Base-by-base conservation (phyloP, 1,140 invertebrate species). In the Anastrepha ludens region DNA sequence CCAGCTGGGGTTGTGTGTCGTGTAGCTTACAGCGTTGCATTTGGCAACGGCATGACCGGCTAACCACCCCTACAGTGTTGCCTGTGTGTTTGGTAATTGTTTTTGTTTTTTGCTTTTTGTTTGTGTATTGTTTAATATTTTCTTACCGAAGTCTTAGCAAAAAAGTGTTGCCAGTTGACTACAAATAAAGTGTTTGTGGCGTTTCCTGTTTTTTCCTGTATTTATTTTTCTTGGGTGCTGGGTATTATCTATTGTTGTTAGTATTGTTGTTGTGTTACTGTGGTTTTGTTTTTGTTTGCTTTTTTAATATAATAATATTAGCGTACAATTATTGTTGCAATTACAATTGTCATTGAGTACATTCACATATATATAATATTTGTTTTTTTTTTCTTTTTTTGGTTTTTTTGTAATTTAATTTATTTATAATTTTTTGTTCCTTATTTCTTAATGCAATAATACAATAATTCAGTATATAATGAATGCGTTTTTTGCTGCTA, bases 281-380 rank as follows among this genome's bases (percentile, higher is more conserved):
- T 17, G 5, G 60, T 87, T 81, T 44, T 17, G 41, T 70, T 47
- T 74, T n/a, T 88, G 58, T 88, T 86, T 59, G 86, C 86, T 58
- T 74, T 74, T n/a, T 2, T 44, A 81, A 64, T 64, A 81, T 81
- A 87, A 87, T 67, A 65, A 86, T 86, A 86, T 90, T 91, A 92
- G 91, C 90, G 91, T 92, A 92, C 91, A 92, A 92, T 92, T 92
- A 92, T 92, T 92, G 91, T 92, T 92, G 91, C 91, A 92, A 92
- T 92, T 92, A 92, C 91, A 92, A 92, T 92, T 92, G 91, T 92
- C 91, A 81, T 91, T 91, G 91, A 92, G 91, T 92, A 92, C 91
- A 92, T 92, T 91, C 90, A 92, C 90, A 92, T 91, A 91, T 91
- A 92, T 81, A 81, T 81, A 87, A 88, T 65, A 86, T 88, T 88